Conservation (phyloP, 2,797 vertebrate genomes). For the Tenualosa thibaudeaui region DNA sequence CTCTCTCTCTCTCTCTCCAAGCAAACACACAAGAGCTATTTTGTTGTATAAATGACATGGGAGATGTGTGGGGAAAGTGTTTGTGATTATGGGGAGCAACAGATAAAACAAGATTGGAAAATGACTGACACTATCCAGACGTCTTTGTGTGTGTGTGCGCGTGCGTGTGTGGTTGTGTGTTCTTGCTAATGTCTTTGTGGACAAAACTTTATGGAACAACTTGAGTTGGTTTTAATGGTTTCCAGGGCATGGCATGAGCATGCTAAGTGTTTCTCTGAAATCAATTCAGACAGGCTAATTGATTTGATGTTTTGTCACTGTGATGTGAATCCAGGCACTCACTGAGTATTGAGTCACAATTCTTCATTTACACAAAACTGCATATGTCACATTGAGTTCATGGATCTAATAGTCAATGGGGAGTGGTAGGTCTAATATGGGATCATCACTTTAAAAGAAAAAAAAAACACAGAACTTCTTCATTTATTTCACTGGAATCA, state of each 20-base stretch:
- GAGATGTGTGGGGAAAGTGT: neutral
- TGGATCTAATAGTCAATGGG: constrained; percentile 3
- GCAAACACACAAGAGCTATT: neutral
- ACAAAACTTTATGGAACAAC: neutral
- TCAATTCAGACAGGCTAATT: constrained; percentile 1
- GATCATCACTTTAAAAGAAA: neutral
- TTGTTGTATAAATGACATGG: neutral
- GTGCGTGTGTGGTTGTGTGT: neutral
- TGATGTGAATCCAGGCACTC: neutral
- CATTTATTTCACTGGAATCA: neutral
- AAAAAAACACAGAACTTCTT: neutral
- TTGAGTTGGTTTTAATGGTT: neutral
- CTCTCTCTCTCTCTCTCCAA: neutral
- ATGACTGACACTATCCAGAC: neutral
- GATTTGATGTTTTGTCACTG: neutral
- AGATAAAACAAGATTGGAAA: neutral
- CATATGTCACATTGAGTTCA: neutral
- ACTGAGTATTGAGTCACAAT: neutral
- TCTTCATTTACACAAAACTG: neutral
- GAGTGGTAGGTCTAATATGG: neutral
- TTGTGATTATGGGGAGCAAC: neutral
- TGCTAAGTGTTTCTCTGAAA: neutral
- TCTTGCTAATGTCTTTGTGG: neutral
- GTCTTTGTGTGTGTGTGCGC: constrained; percentile 7
- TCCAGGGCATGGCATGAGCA: constrained; percentile 1